A percentile compares a stretch with the other conserved stretches of the same genome.
Conservation (phyloP, 2,888 invertebrate species). For the Neria commutata region DNA sequence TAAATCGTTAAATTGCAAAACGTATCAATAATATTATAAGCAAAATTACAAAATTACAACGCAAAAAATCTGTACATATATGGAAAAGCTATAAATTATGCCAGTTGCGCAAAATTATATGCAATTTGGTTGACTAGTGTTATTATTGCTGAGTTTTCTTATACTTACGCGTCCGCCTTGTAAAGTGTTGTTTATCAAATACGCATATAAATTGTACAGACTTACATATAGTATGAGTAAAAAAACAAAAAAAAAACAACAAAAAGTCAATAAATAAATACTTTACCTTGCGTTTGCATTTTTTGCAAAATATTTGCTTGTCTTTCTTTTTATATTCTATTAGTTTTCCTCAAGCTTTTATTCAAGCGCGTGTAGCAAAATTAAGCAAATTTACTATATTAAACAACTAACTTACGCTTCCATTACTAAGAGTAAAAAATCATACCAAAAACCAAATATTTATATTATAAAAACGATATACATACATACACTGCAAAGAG, state of each 20-base stretch:
- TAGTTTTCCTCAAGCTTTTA: too few relatives aligned
- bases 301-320: too few relatives aligned
- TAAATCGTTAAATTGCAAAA: neutral
- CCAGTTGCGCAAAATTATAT: neutral
- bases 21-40: neutral
- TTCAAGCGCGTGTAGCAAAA: neutral
- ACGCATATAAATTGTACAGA: neutral
- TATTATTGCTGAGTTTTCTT: neutral
- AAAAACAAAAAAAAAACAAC: neutral
- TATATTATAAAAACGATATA: neutral
- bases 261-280: neutral
- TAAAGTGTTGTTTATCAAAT: neutral
- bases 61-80: neutral
- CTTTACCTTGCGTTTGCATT: neutral
- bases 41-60: neutral
- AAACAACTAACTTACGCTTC: slow-evolving; percentile 1
- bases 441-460: neutral
- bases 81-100: neutral
- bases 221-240: neutral
- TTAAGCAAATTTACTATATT: neutral
- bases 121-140: neutral
- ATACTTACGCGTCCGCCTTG: neutral
- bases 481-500: neutral
- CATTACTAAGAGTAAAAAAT: neutral
- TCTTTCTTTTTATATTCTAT: neutral